Evolutionary conservation across 2,888 invertebrate genomes (phyloP).

Genomic region (Lordiphosa fenestrarum): DNA sequence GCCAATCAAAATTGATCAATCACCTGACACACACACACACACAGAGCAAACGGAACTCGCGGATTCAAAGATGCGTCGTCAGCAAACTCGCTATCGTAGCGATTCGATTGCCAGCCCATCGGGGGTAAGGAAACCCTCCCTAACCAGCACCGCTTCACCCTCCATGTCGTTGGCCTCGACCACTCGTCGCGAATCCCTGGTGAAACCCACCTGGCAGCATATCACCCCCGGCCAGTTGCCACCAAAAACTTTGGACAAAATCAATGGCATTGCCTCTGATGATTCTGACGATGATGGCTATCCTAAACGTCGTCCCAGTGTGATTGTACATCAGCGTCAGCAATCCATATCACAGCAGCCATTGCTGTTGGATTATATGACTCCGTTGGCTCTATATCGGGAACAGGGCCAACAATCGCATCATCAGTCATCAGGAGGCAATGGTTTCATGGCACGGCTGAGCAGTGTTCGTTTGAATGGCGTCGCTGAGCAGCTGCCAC

Average conservation of each 20-base stretch:
- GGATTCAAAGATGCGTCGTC: slow-evolving; percentile 64
- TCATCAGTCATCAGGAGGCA: slow-evolving; percentile 32
- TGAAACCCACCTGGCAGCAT: slow-evolving; percentile 80
- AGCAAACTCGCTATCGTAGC: slow-evolving; percentile 66
- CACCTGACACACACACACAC: slow-evolving; percentile 1
- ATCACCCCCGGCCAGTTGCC: slow-evolving; percentile 79
- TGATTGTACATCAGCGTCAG: slow-evolving; percentile 70
- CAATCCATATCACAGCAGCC: slow-evolving; percentile 58
- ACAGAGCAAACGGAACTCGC: slow-evolving; percentile 16
- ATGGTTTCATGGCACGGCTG: slow-evolving; percentile 51
- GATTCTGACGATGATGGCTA: slow-evolving; percentile 74
- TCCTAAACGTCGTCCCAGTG: slow-evolving; percentile 70
- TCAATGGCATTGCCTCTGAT: slow-evolving; percentile 77
- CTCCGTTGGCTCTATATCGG: slow-evolving; percentile 45
- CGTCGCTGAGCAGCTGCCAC: slow-evolving; percentile 54
- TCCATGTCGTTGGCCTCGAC: slow-evolving; percentile 41
- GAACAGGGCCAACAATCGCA: slow-evolving; percentile 24
- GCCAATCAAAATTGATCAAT: slow-evolving; percentile 28
- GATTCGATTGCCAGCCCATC: slow-evolving; percentile 57
- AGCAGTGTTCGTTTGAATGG: slow-evolving; percentile 47
- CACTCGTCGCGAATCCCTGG: slow-evolving; percentile 78
- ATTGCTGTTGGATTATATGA: slow-evolving; percentile 53
- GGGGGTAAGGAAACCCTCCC: slow-evolving; percentile 50
- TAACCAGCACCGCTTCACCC: slow-evolving; percentile 28
- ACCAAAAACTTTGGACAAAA: slow-evolving; percentile 77